A percentile compares a stretch with the other conserved stretches of the same genome.
Conservation (phyloP, 2,888 invertebrate species). For the Cepaea hortensis region DNA sequence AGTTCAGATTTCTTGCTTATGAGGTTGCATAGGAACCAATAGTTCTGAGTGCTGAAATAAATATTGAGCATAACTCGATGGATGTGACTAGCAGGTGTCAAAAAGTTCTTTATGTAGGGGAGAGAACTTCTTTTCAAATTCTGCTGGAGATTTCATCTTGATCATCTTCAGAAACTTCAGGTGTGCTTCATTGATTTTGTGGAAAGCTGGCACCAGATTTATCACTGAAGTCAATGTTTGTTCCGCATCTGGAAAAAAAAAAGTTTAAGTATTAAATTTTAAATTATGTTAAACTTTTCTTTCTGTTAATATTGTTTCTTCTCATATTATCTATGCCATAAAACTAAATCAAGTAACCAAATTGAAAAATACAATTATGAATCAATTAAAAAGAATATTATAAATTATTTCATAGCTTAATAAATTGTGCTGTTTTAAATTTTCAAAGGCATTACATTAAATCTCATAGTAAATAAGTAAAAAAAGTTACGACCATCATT, state of each 20-base stretch:
- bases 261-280: background rate
- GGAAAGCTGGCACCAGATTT: constrained; percentile 65
- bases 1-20: too few relatives aligned
- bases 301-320: too few relatives aligned
- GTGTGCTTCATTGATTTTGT: constrained; percentile 71
- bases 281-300: too few relatives aligned
- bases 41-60: background rate
- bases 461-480: too few relatives aligned
- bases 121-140: constrained; percentile 63
- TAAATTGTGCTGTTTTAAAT: too few relatives aligned
- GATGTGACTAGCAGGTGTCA: constrained; percentile 11
- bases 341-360: too few relatives aligned
- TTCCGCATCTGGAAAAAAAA: constrained; percentile 61
- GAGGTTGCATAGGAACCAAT: background rate
- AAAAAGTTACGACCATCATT: too few relatives aligned
- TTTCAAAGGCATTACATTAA: too few relatives aligned
- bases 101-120: constrained; percentile 72
- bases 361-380: too few relatives aligned
- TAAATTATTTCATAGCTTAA: too few relatives aligned
- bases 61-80: background rate
- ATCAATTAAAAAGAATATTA: background rate
- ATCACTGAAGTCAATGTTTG: constrained; percentile 62
- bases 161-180: constrained; percentile 70
- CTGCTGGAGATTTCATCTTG: constrained; percentile 68
- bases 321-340: too few relatives aligned